Evolutionary conservation across 2,888 invertebrate genomes (phyloP), one percentile per base, ranked within the genome.

Genomic region (Erebia aethiops): DNA sequence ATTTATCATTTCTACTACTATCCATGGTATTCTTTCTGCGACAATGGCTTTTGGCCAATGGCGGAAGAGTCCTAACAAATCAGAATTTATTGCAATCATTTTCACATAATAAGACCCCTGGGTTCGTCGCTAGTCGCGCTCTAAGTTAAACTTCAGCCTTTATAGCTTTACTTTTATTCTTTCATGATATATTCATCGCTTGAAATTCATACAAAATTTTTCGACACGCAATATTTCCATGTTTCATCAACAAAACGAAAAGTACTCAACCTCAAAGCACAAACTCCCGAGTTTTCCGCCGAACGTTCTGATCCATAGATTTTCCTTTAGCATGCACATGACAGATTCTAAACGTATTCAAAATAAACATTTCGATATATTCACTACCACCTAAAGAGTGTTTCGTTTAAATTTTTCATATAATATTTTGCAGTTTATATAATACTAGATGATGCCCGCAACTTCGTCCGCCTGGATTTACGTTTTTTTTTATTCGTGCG

Each of bases 341-440:
- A 72, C 68, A 72, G 68, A 65, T 63, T 57, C 21, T 35, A 66
- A 60, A 62, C 54, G 41, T 66, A 70, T 72, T 66, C 68, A 62
- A 72, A 74, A 74, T 69, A 72, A 67, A 67, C 26, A 58, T 62
- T 58, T 49, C 49, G 67, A 67, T 67, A 51, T 52, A 49, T 62
- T 62, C 21, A 61, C 46, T 49, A n/a, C 35, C n/a, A 43, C 46
- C 16, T 18, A 60, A 43, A 60, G n/a, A 43, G 41, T 43, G 60
- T 41, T 58, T 58, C 10, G 0, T 58, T 35, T 0, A 26, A 46
- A 1, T 43, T 43, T 43, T 43, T 11, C 0, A 11, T 11, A 43
- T 11, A 11, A 43, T 11, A 43, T 18, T 35, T 7, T 35, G 7
- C 35, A 16, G 52, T 16, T 52, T 16, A 16, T 52, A n/a, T 21